phyloP scores from a whole-genome alignment of 1,140 invertebrate genomes.

The Pteromalus puparum region DNA sequence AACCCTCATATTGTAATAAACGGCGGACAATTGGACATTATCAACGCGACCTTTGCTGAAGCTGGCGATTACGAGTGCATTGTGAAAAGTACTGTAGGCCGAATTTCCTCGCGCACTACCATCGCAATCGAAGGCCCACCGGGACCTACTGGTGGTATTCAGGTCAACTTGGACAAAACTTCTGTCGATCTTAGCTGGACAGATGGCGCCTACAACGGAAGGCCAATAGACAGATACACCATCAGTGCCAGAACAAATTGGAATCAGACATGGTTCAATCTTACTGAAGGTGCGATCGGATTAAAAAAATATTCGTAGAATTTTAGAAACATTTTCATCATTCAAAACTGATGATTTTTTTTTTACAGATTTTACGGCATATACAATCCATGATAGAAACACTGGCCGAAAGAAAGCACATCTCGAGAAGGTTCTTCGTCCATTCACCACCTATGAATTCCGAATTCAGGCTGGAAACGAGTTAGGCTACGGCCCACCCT shows the following conservation, averaged over 20 bases:
- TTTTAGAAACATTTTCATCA: conserved; percentile 28
- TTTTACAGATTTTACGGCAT: conserved; percentile 71
- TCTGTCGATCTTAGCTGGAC: conserved; percentile 91
- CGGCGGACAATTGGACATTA: conserved; percentile 85
- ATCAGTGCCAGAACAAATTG: conserved; percentile 90
- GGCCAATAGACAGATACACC: conserved; percentile 84
- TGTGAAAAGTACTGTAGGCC: conserved; percentile 90
- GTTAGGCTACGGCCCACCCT: conserved; percentile 85
- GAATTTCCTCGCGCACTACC: conserved; percentile 82
- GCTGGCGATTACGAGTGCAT: conserved; percentile 93
- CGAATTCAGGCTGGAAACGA: conserved; percentile 90
- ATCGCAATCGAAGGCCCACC: conserved; percentile 90
- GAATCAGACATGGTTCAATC: conserved; percentile 87
- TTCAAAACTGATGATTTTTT: conserved; percentile 27
- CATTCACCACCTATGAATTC: conserved; percentile 94
- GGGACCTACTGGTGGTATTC: conserved; percentile 87
- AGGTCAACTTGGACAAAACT: conserved; percentile 84
- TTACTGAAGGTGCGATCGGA: conserved; percentile 78
- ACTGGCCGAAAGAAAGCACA: conserved; percentile 84
- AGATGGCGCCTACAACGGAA: conserved; percentile 90
- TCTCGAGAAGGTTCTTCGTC: conserved; percentile 84
- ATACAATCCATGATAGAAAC: conserved; percentile 81
- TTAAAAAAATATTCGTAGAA: not conserved
- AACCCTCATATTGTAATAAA: conserved; percentile 76
- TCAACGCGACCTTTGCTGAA: conserved; percentile 89